phyloP scores from a whole-genome alignment of 2,797 vertebrate species.

The Ctenochaetus hawaiiensis region DNA sequence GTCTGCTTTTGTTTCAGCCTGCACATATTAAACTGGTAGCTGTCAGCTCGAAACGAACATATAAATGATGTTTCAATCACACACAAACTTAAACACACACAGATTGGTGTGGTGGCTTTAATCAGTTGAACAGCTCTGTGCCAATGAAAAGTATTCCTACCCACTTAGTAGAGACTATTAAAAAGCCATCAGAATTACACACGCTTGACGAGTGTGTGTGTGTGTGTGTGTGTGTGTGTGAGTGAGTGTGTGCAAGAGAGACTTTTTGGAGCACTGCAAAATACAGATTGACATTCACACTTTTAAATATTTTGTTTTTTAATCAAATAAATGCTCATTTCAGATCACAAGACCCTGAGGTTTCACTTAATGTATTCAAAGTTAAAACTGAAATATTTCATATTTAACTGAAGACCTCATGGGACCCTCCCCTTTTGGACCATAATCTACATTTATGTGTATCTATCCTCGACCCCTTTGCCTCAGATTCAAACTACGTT shows the following conservation, averaged over 20 bases:
- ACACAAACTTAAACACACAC: slow-evolving; percentile 36
- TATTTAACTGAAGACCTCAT: background rate
- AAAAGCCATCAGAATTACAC: slow-evolving; percentile 59
- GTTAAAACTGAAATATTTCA: background rate
- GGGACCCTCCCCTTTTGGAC: background rate
- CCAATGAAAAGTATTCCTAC: slow-evolving; percentile 50
- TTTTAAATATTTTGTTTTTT: too few species aligned
- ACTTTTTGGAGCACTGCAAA: slow-evolving; percentile 6
- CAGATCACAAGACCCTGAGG: background rate
- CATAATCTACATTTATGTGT: background rate
- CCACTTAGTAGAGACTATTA: slow-evolving; percentile 63
- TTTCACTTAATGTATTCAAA: background rate
- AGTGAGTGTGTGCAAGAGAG: slow-evolving; percentile 13
- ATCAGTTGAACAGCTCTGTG: slow-evolving; percentile 66
- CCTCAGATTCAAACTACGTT: background rate
- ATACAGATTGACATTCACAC: slow-evolving; percentile 11
- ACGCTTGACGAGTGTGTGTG: slow-evolving; percentile 25
- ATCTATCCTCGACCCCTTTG: background rate
- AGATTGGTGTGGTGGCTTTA: slow-evolving; percentile 77
- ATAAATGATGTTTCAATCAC: slow-evolving; percentile 69
- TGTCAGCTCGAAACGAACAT: slow-evolving; percentile 46
- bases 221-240: slow-evolving; percentile 24
- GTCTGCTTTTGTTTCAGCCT: slow-evolving; percentile 46
- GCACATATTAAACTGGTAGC: slow-evolving; percentile 38
- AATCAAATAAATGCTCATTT: slow-evolving; percentile 14